Conservation (phyloP, 2,797 vertebrate species). For the Argya squamiceps region DNA sequence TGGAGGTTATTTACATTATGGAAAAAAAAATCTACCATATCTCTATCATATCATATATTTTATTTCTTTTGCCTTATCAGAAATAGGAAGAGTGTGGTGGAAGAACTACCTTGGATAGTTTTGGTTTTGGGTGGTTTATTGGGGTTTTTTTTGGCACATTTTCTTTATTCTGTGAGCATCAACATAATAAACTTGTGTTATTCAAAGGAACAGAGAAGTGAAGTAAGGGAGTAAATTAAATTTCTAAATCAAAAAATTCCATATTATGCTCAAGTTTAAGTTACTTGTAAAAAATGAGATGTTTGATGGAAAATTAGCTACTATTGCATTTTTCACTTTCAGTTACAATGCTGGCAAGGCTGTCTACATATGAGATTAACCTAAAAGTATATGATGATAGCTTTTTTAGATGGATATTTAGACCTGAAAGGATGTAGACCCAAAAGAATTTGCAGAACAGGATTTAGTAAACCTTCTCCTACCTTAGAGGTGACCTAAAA, state of each 20-base stretch:
- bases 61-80: not conserved
- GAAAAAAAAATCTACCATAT: not conserved
- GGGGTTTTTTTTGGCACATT: not conserved
- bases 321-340: not conserved
- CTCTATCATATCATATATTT: not conserved
- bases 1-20: not conserved
- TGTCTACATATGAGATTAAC: not conserved
- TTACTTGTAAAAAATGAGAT: not conserved
- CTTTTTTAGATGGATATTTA: not conserved
- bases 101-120: not conserved
- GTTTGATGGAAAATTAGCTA: not conserved
- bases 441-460: not conserved
- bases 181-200: not conserved
- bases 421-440: accelerated
- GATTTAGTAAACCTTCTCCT: not conserved
- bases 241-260: not conserved
- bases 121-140: too few species aligned
- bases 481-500: not conserved
- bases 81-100: not conserved
- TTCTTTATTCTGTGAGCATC: not conserved
- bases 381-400: not conserved
- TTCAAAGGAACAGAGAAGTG: not conserved
- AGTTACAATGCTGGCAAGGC: not conserved
- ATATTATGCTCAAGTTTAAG: not conserved
- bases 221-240: not conserved